Base-by-base conservation (phyloP, 2,888 invertebrate genomes). In the Hirudinaria manillensis region DNA sequence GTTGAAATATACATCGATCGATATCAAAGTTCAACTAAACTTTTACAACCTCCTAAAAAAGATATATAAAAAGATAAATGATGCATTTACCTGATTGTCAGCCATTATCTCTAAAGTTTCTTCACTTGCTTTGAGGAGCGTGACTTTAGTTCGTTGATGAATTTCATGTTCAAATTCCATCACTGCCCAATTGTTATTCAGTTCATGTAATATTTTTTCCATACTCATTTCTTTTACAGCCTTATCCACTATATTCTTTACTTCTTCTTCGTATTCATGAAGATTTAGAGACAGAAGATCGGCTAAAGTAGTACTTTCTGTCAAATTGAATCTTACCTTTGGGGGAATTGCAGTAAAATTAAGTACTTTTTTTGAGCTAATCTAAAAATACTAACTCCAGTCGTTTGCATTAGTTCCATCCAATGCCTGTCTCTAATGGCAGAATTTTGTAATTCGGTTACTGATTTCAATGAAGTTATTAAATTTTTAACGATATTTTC, bases 161-260 rank as follows among this genome's bases (percentile, higher is more conserved):
- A 89, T 87, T 85, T 96, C 95, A 86, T 93, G 84, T 76, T 86
- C 86, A 80, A 96, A 95, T 86, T 93, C 93, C 93, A 95, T 93
- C 1, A 90, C 89, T 68, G 93, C 91, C 94, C 97, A 97, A 0
- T 94, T 96, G 4, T 90, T 89, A 82, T 95, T 90, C 76, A 97
- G 86, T 82, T 97, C 97, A 80, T 92, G 90, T 72, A 97, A 88
- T 74, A 92, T 91, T 85, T 95, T 96, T 85, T 97, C 97, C 95
- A 97, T 97, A 1, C 94, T 93, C 93, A 95, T 95, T 87, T 97
- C 97, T 86, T 97, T 97, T 0, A 95, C 95, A 0, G 97, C 95
- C 87, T 96, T 96, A 85, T 97, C 97, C 16, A 97, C 97, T 81
- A 97, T 96, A 84, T 93, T 94, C 83, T 94, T 93, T 0, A 85